Evolutionary conservation across 2,797 vertebrate genomes (phyloP).

Genomic region (Pseudopleuronectes americanus): DNA sequence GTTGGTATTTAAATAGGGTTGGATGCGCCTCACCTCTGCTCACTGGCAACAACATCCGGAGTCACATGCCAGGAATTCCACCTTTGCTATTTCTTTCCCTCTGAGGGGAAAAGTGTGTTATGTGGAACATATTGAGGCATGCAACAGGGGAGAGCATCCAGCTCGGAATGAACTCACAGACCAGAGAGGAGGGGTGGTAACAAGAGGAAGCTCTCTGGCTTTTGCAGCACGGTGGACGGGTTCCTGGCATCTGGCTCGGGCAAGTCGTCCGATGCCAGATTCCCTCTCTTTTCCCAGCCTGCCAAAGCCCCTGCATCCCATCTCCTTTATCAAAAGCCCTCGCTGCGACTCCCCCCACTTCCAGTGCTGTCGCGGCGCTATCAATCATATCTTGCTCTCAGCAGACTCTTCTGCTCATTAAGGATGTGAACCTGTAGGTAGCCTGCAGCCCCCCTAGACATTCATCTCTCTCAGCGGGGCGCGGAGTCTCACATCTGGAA

Average conservation of each 20-base stretch:
- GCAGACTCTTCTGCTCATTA: constrained; percentile 77
- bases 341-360: constrained; percentile 52
- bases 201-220: constrained; percentile 52
- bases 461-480: constrained; percentile 73
- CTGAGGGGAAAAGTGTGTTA: constrained; percentile 89
- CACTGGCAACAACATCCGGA: constrained; percentile 87
- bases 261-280: constrained; percentile 68
- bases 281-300: constrained; percentile 56
- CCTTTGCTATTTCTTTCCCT: constrained; percentile 89
- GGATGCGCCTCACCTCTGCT: constrained; percentile 80
- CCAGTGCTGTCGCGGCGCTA: constrained; percentile 59
- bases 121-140: constrained; percentile 77
- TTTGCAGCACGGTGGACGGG: constrained; percentile 43
- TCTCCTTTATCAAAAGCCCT: constrained; percentile 66
- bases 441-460: constrained; percentile 65
- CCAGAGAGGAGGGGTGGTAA: constrained; percentile 32
- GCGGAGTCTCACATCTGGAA: constrained; percentile 73
- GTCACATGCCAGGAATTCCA: constrained; percentile 92
- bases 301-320: constrained; percentile 60
- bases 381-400: constrained; percentile 76
- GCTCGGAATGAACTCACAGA: constrained; percentile 51
- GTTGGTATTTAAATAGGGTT: constrained; percentile 66
- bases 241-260: constrained; percentile 52
- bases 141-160: constrained; percentile 64
- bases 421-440: constrained; percentile 77